These are phyloP conservation scores for Chelonia mydas DNA, from an alignment of 2,797 vertebrate species.

Conservation along the genomic window DNA sequence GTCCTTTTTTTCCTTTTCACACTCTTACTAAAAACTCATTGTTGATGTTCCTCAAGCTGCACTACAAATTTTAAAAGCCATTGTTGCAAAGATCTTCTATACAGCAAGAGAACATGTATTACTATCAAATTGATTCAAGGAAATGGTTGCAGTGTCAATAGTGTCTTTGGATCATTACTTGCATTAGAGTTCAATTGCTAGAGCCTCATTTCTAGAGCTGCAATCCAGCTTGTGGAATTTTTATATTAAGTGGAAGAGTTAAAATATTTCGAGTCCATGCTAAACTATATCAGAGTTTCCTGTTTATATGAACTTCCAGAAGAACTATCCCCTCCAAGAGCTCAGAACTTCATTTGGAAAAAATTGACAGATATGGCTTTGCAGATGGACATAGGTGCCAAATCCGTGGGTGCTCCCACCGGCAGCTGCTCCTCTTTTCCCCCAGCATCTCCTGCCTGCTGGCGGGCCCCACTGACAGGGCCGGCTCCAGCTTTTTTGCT, in stretches of 20 bases:
- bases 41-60: neutral
- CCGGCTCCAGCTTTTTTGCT: too few species aligned
- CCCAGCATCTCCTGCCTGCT: too few species aligned
- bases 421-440: too few species aligned
- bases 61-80: neutral
- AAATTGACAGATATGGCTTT: neutral
- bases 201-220: neutral
- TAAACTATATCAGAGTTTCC: neutral
- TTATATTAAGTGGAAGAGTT: neutral
- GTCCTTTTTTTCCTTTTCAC: neutral
- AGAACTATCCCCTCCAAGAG: neutral
- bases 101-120: neutral
- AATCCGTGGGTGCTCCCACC: too few species aligned
- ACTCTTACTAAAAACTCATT: neutral
- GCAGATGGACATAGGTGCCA: neutral
- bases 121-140: neutral
- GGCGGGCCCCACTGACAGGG: too few species aligned
- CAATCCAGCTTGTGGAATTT: accelerated
- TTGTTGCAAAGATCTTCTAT: neutral
- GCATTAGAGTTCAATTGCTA: neutral
- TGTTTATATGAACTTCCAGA: neutral
- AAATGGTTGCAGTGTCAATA: too few species aligned
- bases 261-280: neutral
- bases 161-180: too few species aligned
- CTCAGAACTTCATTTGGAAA: neutral